Evolutionary conservation across 2,888 invertebrate genomes (phyloP).

Genomic region (Synergus gifuensis): DNA sequence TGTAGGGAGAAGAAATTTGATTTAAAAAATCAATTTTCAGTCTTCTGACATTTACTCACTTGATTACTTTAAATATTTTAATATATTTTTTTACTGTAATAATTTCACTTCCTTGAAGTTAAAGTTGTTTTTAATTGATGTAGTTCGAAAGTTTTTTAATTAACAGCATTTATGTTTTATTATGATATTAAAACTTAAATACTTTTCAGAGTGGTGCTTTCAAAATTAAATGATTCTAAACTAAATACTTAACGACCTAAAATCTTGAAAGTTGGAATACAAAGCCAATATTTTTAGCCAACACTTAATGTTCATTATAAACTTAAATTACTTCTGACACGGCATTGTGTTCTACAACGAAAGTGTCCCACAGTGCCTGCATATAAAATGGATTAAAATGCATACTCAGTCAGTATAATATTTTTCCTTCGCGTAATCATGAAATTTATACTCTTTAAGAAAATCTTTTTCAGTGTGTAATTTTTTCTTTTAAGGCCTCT

Average conservation of each 20-base stretch:
- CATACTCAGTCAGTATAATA: not conserved
- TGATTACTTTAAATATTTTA: not conserved
- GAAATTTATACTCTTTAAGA: not conserved
- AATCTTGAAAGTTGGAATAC: not conserved
- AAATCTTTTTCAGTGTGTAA: not conserved
- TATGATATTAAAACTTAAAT: not conserved
- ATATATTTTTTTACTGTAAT: not conserved
- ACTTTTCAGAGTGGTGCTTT: not conserved
- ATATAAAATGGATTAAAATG: not conserved
- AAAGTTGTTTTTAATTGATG: not conserved
- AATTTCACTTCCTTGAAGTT: not conserved
- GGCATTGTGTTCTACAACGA: conserved; percentile 7
- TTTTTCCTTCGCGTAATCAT: not conserved
- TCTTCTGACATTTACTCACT: not conserved
- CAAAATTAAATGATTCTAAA: not conserved
- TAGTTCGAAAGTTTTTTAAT: not conserved
- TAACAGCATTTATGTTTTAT: not conserved
- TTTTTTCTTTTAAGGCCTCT: not conserved
- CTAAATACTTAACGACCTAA: not conserved
- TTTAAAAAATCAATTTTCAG: not conserved
- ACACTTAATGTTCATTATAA: not conserved
- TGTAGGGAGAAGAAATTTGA: not conserved
- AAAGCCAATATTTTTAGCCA: not conserved
- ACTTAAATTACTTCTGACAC: not conserved
- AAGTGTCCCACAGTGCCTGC: not conserved